These are phyloP conservation scores for Apeira syringaria DNA, from an alignment of 2,888 invertebrate species.

Conservation along the genomic window DNA sequence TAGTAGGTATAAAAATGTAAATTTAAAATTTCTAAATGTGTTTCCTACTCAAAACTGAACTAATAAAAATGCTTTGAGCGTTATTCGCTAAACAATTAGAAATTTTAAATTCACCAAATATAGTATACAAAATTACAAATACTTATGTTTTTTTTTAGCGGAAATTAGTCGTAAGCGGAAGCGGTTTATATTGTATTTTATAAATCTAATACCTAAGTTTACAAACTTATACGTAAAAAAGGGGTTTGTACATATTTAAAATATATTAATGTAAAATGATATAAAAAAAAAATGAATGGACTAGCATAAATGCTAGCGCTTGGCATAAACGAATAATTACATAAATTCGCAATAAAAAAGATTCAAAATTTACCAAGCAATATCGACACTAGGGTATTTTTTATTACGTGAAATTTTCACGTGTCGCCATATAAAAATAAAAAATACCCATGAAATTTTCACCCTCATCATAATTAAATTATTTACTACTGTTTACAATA, in stretches of 20 bases:
- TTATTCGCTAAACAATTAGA: background rate
- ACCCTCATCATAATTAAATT: no score
- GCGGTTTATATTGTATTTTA: constrained; percentile 37
- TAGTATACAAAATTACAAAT: constrained; percentile 31
- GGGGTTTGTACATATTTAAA: constrained; percentile 26
- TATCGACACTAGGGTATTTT: no score
- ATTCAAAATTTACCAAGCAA: no score
- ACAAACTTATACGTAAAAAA: constrained; percentile 37
- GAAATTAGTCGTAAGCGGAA: constrained; percentile 38
- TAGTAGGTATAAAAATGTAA: constrained; percentile 30
- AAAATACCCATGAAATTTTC: no score
- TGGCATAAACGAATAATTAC: background rate
- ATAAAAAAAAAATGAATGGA: constrained; percentile 8
- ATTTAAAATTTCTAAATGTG: constrained; percentile 29
- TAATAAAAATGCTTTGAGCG: constrained; percentile 1
- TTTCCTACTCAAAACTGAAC: background rate
- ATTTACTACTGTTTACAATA: no score
- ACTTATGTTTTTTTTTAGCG: constrained; percentile 27
- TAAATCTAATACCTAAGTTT: constrained; percentile 40
- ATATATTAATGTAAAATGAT: constrained; percentile 31
- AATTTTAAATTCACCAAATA: constrained; percentile 24
- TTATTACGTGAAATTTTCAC: no score
- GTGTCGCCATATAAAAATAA: no score
- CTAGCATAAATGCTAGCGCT: no score
- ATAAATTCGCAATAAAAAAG: constrained; percentile 2